Evolutionary conservation across 2,888 invertebrate genomes (phyloP).

Genomic region (Yponomeuta plumbellus): DNA sequence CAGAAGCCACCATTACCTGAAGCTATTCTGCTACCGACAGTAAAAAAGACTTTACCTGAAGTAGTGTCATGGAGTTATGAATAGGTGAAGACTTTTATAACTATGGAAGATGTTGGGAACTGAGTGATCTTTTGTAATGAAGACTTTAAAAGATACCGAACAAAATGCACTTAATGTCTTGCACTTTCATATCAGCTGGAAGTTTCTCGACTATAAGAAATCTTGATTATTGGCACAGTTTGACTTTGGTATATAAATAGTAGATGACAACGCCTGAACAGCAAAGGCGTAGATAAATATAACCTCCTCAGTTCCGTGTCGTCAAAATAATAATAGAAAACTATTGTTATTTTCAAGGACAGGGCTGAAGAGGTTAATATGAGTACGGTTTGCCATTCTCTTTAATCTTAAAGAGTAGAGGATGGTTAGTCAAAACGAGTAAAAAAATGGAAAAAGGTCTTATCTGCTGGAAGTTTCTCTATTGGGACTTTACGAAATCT

Average conservation of each 20-base stretch:
- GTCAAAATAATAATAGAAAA: no score
- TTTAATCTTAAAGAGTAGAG: no score
- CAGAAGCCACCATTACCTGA: slow-evolving; percentile 13
- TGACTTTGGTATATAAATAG: background rate
- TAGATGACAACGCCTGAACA: background rate
- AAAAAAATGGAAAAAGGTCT: no score
- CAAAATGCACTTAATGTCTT: background rate
- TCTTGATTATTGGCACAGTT: background rate
- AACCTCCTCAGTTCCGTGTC: no score
- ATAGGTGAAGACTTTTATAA: background rate
- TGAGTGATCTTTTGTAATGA: background rate
- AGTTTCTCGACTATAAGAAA: background rate
- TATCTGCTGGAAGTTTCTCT: no score
- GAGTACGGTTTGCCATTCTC: no score
- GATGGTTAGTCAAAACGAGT: no score
- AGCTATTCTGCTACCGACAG: background rate
- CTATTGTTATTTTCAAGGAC: no score
- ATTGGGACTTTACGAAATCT: no score
- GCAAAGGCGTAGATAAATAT: no score
- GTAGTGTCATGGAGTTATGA: background rate
- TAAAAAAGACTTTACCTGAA: background rate
- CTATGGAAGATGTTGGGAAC: background rate
- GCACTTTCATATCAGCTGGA: background rate
- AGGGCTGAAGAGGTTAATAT: no score
- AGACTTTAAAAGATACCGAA: background rate